Conservation (phyloP, 2,113 vertebrate genomes). For the Melanostigma gelatinosum region DNA sequence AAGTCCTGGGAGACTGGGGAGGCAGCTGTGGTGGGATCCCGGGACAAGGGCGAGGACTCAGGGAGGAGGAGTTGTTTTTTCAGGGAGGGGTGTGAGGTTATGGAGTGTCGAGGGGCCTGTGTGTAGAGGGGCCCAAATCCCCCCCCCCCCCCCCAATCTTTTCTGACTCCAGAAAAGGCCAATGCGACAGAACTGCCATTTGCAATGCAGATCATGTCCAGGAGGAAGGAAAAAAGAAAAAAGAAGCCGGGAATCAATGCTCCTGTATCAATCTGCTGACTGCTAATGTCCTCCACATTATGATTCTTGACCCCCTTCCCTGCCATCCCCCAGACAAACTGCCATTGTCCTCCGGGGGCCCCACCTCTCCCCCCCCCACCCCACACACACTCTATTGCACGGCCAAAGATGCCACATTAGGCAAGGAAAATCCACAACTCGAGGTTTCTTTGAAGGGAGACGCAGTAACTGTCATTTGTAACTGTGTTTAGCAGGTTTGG, state of each 20-base stretch:
- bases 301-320: constrained; percentile 86
- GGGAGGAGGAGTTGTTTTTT: constrained; percentile 67
- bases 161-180: constrained; percentile 81
- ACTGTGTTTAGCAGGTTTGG: constrained; percentile 83
- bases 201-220: constrained; percentile 87
- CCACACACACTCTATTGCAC: constrained; percentile 62
- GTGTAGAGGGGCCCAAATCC: constrained; percentile 82
- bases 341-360: constrained; percentile 77
- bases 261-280: constrained; percentile 86
- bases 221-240: constrained; percentile 68
- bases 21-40: constrained; percentile 82
- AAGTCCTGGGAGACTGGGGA: constrained; percentile 79
- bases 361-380: constrained; percentile 65
- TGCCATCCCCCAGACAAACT: constrained; percentile 79
- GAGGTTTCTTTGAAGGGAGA: constrained; percentile 73
- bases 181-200: constrained; percentile 77
- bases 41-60: constrained; percentile 66
- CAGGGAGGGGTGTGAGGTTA: constrained; percentile 63
- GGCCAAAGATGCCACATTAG: constrained; percentile 82
- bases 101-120: constrained; percentile 69
- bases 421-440: constrained; percentile 83
- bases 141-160: constrained; percentile 55
- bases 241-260: constrained; percentile 82
- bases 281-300: constrained; percentile 87
- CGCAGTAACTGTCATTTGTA: constrained; percentile 82